phyloP scores from a whole-genome alignment of 2,113 vertebrate species.

The Apodemus sylvaticus region DNA sequence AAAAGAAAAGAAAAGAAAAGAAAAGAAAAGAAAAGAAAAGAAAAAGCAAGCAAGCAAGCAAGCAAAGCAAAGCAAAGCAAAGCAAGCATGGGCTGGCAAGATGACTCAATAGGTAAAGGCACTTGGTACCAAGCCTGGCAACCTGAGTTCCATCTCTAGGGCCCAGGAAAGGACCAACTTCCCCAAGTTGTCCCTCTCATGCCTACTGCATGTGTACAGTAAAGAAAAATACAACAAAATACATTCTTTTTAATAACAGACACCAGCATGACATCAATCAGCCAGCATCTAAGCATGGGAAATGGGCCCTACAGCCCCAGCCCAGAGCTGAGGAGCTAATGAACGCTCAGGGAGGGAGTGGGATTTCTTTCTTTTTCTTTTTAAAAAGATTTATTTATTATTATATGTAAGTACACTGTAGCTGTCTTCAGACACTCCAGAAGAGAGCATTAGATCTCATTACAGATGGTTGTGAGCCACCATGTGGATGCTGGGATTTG shows the following conservation, averaged over 20 bases:
- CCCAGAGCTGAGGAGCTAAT: not conserved
- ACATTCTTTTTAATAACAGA: not conserved
- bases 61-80: too few species aligned
- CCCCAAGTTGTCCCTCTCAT: not conserved
- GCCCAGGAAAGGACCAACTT: not conserved
- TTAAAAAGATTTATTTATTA: too few species aligned
- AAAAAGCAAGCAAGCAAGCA: too few species aligned
- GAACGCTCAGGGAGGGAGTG: too few species aligned
- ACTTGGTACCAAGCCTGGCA: not conserved
- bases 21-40: too few species aligned
- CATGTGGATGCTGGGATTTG: too few species aligned
- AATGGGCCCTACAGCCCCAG: not conserved
- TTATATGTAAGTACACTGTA: too few species aligned
- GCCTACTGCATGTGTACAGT: not conserved
- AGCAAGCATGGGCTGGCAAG: not conserved
- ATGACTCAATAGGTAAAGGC: not conserved
- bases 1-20: too few species aligned
- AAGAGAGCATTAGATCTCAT: too few species aligned
- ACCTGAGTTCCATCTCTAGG: not conserved
- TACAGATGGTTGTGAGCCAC: too few species aligned
- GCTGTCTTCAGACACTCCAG: too few species aligned
- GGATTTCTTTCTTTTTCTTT: too few species aligned
- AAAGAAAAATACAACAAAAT: not conserved
- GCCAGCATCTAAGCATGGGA: not conserved
- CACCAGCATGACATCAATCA: not conserved